Conservation (phyloP, 2,113 vertebrate species). For the Pimephales promelas region DNA sequence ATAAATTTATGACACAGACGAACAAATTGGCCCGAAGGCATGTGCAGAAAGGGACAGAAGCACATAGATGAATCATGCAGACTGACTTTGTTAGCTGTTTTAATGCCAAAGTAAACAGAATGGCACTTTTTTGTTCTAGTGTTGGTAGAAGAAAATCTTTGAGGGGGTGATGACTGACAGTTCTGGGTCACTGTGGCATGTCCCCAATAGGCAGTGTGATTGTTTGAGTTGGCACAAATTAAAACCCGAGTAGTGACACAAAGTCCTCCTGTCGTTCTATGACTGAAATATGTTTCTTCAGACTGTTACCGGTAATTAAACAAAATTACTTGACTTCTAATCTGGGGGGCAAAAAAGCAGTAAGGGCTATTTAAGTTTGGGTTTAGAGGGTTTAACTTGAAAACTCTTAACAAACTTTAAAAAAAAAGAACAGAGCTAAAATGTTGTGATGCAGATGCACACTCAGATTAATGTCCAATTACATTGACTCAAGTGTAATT, state of each 20-base stretch:
- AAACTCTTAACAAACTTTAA: constrained; percentile 48
- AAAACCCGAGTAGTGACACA: constrained; percentile 53
- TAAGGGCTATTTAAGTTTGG: constrained; percentile 56
- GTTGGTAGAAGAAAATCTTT: constrained; percentile 1
- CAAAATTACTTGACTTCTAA: constrained; percentile 59
- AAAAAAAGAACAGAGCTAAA: constrained; percentile 23
- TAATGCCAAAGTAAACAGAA: constrained; percentile 6
- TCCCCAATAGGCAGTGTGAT: constrained; percentile 6
- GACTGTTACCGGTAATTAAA: constrained; percentile 69
- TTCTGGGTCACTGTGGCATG: constrained; percentile 10
- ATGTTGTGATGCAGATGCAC: constrained; percentile 34
- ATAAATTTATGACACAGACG: no score
- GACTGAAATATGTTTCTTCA: constrained; percentile 61
- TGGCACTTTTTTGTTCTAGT: constrained; percentile 11
- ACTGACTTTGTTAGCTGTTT: neutral
- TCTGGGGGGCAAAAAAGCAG: constrained; percentile 70
- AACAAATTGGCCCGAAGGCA: constrained; percentile 6
- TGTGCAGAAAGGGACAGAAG: neutral
- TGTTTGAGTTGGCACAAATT: constrained; percentile 45
- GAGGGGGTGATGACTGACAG: constrained; percentile 19
- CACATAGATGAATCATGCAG: neutral
- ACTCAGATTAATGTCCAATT: constrained; percentile 31
- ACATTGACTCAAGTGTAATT: constrained; percentile 13
- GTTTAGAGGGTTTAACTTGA: constrained; percentile 60
- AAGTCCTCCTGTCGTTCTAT: constrained; percentile 37